Conservation (phyloP, 2,797 vertebrate species). For the Bryconaethiops microstoma region DNA sequence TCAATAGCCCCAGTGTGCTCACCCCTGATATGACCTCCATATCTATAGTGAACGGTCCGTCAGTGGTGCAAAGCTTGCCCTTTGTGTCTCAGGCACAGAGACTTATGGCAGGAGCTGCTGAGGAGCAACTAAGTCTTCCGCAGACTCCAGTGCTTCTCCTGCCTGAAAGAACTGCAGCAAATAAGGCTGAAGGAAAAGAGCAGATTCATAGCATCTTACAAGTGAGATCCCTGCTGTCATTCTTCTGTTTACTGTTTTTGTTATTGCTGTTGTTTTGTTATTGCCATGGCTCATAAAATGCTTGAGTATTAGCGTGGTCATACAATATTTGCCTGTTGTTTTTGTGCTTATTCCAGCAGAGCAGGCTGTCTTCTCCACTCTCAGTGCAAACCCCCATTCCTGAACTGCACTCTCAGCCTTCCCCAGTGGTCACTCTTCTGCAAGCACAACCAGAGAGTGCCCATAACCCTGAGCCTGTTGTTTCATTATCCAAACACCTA, state of each 20-base stretch:
- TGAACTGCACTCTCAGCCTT: constrained; percentile 66
- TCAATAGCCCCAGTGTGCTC: constrained; percentile 78
- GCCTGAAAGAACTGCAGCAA: constrained; percentile 67
- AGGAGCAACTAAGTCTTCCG: constrained; percentile 71
- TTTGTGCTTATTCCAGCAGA: constrained; percentile 58
- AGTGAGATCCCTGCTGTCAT: constrained; percentile 63
- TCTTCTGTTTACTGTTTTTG: constrained; percentile 7
- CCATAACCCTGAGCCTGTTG: constrained; percentile 56
- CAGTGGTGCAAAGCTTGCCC: constrained; percentile 76
- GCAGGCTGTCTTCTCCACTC: constrained; percentile 67
- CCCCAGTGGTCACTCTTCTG: constrained; percentile 69
- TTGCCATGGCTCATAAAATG: background rate
- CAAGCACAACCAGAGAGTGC: constrained; percentile 64
- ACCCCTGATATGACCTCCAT: constrained; percentile 76
- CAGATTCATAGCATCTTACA: constrained; percentile 69
- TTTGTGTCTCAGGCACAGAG: constrained; percentile 67
- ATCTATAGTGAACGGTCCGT: constrained; percentile 76
- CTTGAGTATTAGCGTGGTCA: background rate
- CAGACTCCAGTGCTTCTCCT: constrained; percentile 76
- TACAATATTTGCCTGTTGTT: constrained; percentile 13
- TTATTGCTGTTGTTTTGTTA: background rate
- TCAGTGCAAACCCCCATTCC: constrained; percentile 60
- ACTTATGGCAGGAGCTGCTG: constrained; percentile 59
- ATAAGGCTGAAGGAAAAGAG: constrained; percentile 69
- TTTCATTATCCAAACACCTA: constrained; percentile 67